These are phyloP conservation scores for Luscinia luscinia DNA, from an alignment of 2,797 vertebrate species.

Conservation along the genomic window DNA sequence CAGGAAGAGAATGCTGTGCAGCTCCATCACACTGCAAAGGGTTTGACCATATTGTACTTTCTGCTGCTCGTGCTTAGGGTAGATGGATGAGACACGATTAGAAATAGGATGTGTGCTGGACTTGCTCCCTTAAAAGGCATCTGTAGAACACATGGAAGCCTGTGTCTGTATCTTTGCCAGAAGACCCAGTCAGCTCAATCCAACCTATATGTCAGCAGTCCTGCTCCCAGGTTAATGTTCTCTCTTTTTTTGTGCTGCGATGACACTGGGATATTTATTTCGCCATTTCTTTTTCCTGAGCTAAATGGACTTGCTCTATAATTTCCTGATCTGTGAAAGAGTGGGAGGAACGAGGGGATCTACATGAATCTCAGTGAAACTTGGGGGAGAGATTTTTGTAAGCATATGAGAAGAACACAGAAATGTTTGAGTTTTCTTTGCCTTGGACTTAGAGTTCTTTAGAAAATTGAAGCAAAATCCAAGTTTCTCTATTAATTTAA, in stretches of 20 bases:
- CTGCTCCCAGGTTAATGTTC: not conserved
- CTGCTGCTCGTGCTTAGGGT: accelerated
- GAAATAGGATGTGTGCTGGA: not conserved
- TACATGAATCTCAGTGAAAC: not conserved
- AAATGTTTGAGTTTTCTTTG: not conserved
- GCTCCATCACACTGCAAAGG: not conserved
- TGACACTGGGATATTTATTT: not conserved
- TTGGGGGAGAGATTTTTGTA: not conserved
- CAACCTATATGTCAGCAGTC: not conserved
- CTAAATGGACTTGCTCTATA: not conserved
- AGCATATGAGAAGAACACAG: not conserved
- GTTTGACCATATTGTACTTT: not conserved
- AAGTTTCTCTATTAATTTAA: not conserved
- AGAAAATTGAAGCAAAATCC: not conserved
- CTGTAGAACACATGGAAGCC: not conserved
- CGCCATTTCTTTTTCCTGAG: not conserved
- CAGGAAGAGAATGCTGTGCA: accelerated
- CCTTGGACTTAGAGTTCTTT: not conserved
- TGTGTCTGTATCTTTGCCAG: not conserved
- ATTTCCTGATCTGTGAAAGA: not conserved
- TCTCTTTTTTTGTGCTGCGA: not conserved
- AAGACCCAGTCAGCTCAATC: not conserved
- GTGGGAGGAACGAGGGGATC: not conserved
- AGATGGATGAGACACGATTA: not conserved
- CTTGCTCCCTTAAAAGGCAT: not conserved